phyloP scores from a whole-genome alignment of 2,888 invertebrate species.

The Idaea aversata region DNA sequence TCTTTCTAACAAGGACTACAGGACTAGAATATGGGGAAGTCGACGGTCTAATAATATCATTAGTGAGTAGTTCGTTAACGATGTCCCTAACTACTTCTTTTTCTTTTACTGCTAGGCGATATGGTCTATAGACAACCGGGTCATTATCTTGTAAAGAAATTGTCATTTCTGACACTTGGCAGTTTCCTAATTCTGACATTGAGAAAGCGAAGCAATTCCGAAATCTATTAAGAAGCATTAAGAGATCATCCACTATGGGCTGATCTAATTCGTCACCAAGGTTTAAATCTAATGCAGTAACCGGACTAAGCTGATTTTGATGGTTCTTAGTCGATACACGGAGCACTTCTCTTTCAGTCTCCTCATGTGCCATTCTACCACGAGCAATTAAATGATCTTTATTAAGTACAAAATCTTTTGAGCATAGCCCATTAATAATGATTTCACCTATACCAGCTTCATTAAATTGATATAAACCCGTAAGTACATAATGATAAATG shows the following conservation, averaged over 20 bases:
- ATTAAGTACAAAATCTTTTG: background rate
- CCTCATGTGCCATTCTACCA: background rate
- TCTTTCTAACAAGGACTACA: conserved; percentile 27
- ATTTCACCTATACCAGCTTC: background rate
- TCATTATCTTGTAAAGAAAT: too few relatives aligned
- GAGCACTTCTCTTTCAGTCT: background rate
- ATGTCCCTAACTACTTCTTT: conserved; percentile 15
- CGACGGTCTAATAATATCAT: conserved; percentile 21
- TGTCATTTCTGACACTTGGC: background rate
- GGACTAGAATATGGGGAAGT: conserved; percentile 28
- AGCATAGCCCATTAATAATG: background rate
- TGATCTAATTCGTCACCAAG: background rate
- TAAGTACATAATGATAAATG: too few relatives aligned
- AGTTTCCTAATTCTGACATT: background rate
- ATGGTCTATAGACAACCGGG: background rate
- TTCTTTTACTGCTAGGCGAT: conserved; percentile 6
- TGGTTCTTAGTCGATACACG: background rate
- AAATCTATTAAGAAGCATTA: background rate
- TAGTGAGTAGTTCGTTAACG: conserved; percentile 27
- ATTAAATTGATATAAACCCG: background rate
- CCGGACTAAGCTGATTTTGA: too few relatives aligned
- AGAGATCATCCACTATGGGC: background rate
- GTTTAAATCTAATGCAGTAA: too few relatives aligned
- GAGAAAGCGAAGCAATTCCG: background rate
- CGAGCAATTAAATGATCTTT: background rate